phyloP scores from a whole-genome alignment of 2,888 invertebrate genomes.

The Cecidostiba fungosa region DNA sequence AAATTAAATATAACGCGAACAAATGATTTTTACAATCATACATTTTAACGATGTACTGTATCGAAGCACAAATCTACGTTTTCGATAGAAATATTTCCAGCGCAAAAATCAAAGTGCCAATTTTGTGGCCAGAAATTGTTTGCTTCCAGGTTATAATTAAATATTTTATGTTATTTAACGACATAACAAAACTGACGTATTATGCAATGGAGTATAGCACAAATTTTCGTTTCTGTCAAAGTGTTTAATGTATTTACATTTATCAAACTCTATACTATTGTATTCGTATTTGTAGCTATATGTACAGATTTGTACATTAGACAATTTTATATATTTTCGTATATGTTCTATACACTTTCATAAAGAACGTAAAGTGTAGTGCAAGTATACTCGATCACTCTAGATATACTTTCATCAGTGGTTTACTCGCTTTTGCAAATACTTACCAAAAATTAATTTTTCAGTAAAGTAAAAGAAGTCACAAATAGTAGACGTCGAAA shows the following conservation, averaged over 20 bases:
- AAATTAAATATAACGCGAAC: not conserved
- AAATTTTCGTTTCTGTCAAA: not conserved
- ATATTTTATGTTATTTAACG: not conserved
- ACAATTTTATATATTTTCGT: conserved; percentile 10
- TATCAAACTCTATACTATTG: not conserved
- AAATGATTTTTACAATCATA: conserved; percentile 3
- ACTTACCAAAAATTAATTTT: no score
- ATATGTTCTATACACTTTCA: not conserved
- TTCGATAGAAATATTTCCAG: conserved; percentile 11
- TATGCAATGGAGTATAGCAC: not conserved
- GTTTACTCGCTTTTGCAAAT: not conserved
- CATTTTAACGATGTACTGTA: not conserved
- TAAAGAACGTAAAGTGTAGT: not conserved
- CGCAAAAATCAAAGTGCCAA: conserved; percentile 16
- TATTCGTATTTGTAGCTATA: conserved; percentile 14
- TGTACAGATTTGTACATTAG: conserved; percentile 11
- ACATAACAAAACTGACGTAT: not conserved
- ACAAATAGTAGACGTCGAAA: not conserved
- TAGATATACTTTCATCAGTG: not conserved
- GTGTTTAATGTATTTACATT: not conserved
- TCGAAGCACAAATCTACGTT: not conserved
- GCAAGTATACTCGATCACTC: not conserved
- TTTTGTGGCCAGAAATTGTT: conserved; percentile 18
- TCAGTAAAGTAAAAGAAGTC: not conserved
- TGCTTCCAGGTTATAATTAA: not conserved